Evolutionary conservation across 2,888 invertebrate genomes (phyloP).

Genomic region (Apamea epomidion): DNA sequence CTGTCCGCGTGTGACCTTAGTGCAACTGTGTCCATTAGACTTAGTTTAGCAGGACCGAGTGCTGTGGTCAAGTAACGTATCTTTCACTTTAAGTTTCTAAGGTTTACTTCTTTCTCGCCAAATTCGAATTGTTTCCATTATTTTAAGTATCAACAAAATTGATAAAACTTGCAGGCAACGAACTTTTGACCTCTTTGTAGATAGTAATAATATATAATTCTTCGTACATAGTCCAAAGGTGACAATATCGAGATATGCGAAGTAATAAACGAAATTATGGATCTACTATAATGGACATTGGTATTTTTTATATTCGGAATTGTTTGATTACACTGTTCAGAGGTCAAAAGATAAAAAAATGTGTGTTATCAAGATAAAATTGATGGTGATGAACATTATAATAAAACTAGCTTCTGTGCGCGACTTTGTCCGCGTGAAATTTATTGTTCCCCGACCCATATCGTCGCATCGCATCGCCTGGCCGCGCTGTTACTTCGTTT

Average conservation of each 20-base stretch:
- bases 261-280: background rate
- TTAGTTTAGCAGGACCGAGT: background rate
- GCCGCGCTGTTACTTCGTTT: too few relatives aligned
- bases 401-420: background rate
- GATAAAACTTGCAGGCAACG: background rate
- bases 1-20: background rate
- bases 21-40: too few relatives aligned
- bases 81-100: background rate
- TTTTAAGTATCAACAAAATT: background rate
- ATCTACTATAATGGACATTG: slow-evolving; percentile 35
- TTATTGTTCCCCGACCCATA: too few relatives aligned
- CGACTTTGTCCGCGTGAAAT: background rate
- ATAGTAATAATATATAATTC: background rate
- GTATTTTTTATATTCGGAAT: slow-evolving; percentile 14
- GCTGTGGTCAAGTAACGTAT: background rate
- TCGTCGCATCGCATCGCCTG: too few relatives aligned
- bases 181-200: background rate
- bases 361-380: background rate
- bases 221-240: slow-evolving; percentile 19
- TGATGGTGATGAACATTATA: background rate
- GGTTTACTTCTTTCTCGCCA: background rate
- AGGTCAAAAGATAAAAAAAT: slow-evolving; percentile 16
- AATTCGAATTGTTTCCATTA: background rate
- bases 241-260: background rate
- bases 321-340: background rate